phyloP scores from a whole-genome alignment of 2,797 vertebrate species.

The Cyclura pinguis region DNA sequence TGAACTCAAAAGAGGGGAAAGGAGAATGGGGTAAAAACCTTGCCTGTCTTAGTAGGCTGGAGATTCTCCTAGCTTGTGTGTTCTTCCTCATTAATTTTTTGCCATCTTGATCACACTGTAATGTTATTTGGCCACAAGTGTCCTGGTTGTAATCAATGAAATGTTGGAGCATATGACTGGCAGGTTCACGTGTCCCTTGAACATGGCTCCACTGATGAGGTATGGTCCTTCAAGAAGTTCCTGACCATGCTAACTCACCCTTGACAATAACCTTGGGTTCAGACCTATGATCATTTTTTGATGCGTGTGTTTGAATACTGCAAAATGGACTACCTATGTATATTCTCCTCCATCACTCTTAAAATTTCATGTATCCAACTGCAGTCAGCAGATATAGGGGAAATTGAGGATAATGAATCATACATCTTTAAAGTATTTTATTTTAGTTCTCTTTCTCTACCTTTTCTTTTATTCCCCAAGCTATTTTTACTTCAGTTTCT shows the following conservation, averaged over 20 bases:
- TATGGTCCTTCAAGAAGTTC: neutral
- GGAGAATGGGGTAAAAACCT: too few relatives aligned
- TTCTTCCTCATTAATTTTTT: too few relatives aligned
- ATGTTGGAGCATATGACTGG: too few relatives aligned
- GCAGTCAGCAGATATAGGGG: constrained; percentile 20
- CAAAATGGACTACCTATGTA: neutral
- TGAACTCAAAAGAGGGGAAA: too few relatives aligned
- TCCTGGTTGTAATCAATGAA: too few relatives aligned
- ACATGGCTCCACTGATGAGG: neutral
- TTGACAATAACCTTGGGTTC: constrained; percentile 6
- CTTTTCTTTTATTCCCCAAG: constrained; percentile 24
- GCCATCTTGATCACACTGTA: too few relatives aligned
- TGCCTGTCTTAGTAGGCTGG: too few relatives aligned
- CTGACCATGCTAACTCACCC: neutral
- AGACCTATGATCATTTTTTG: constrained; percentile 23
- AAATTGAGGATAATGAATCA: constrained; percentile 51
- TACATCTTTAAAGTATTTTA: constrained; percentile 61
- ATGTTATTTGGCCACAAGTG: too few relatives aligned
- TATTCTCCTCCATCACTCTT: constrained; percentile 25
- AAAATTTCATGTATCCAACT: constrained; percentile 48
- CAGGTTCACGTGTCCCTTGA: neutral
- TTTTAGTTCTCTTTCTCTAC: constrained; percentile 60
- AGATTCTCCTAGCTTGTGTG: too few relatives aligned
- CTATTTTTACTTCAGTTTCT: constrained; percentile 57
- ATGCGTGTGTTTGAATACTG: constrained; percentile 22